Conservation (phyloP, 2,797 vertebrate species). For the Echiichthys vipera region DNA sequence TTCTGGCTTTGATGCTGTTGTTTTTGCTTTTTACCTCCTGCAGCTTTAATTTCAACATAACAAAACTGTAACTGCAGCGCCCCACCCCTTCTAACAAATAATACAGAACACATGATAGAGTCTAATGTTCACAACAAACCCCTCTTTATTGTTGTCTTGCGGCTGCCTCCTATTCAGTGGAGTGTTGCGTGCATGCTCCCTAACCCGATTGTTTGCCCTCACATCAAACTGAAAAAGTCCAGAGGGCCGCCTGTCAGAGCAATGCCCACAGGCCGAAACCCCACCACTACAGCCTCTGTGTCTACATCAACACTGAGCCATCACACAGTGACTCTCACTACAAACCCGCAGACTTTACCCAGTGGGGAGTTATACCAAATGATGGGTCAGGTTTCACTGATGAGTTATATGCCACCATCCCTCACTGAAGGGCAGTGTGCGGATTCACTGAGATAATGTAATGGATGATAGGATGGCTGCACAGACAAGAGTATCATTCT, state of each 20-base stretch:
- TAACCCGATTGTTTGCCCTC: constrained; percentile 73
- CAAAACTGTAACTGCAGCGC: no score
- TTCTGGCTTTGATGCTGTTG: no score
- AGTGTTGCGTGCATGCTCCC: constrained; percentile 61
- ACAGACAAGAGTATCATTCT: not conserved
- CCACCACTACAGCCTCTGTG: constrained; percentile 19
- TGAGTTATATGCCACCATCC: constrained; percentile 18
- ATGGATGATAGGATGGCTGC: constrained; percentile 28
- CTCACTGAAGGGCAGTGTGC: constrained; percentile 10
- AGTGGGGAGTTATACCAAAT: constrained; percentile 29
- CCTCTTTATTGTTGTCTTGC: constrained; percentile 45
- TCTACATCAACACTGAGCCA: constrained; percentile 35
- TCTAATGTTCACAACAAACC: constrained; percentile 30
- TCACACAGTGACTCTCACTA: constrained; percentile 29
- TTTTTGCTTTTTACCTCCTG: no score
- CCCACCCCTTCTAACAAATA: constrained; percentile 13
- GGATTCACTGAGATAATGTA: constrained; percentile 33
- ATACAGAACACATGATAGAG: constrained; percentile 13
- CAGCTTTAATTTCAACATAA: no score
- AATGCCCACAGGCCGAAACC: constrained; percentile 40
- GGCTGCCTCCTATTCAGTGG: constrained; percentile 35
- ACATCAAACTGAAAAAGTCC: constrained; percentile 68
- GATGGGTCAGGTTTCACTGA: constrained; percentile 51
- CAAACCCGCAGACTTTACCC: constrained; percentile 40
- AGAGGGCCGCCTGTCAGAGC: constrained; percentile 60